phyloP scores from a whole-genome alignment of 2,888 invertebrate genomes.

The Heliconius charithonia region DNA sequence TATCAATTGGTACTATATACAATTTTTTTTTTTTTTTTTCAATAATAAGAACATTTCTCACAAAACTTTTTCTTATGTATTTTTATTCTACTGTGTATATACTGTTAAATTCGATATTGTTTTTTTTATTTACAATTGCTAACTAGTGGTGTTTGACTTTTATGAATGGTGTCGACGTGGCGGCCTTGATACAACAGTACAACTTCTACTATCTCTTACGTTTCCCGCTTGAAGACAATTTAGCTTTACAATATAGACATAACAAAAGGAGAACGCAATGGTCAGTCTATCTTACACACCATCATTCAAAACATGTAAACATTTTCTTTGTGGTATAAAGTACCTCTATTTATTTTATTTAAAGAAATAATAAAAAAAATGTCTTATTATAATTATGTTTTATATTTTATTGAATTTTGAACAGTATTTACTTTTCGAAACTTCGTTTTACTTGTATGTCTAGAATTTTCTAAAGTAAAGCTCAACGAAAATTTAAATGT shows the following conservation, averaged over 20 bases:
- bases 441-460: background rate
- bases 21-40: background rate
- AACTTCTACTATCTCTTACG: slow-evolving; percentile 81
- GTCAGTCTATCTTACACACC: slow-evolving; percentile 69
- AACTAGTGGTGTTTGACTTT: slow-evolving; percentile 37
- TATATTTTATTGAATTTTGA: background rate
- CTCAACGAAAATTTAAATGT: slow-evolving; percentile 26
- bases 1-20: background rate
- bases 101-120: background rate
- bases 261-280: slow-evolving; percentile 73
- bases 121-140: no score
- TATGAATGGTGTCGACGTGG: slow-evolving; percentile 78
- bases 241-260: slow-evolving; percentile 78
- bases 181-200: slow-evolving; percentile 58
- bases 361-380: background rate
- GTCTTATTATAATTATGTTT: background rate
- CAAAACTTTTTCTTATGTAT: background rate
- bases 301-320: slow-evolving; percentile 36
- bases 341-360: background rate
- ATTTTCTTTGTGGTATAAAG: background rate
- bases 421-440: background rate
- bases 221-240: slow-evolving; percentile 81
- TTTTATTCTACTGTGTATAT: background rate
- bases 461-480: slow-evolving; percentile 18
- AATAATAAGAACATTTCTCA: background rate